These are phyloP conservation scores for Engraulis encrasicolus DNA, from an alignment of 2,113 vertebrate species.

Conservation along the genomic window DNA sequence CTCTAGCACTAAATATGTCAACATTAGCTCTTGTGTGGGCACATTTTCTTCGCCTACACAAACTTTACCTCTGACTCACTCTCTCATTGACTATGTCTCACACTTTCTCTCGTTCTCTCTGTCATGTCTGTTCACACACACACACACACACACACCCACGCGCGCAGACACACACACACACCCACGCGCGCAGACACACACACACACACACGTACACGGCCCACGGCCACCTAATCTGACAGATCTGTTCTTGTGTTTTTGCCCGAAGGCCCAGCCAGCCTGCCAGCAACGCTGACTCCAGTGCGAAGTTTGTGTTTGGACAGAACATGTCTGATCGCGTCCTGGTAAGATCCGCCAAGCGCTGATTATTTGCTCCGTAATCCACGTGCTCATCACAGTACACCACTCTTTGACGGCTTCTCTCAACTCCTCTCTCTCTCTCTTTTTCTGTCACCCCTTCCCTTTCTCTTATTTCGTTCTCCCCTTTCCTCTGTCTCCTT, in stretches of 20 bases:
- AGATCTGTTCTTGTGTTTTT: slow-evolving; percentile 28
- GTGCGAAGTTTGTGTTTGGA: slow-evolving; percentile 85
- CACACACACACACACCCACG: too few relatives aligned
- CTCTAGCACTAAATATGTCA: too few relatives aligned
- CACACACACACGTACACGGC: too few relatives aligned
- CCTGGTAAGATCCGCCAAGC: slow-evolving; percentile 75
- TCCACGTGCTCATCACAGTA: neutral
- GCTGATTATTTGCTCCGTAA: neutral
- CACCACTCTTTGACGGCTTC: neutral
- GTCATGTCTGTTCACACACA: too few relatives aligned
- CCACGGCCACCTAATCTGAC: neutral
- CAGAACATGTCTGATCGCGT: slow-evolving; percentile 90
- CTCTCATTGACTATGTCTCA: neutral
- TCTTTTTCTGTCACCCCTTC: neutral
- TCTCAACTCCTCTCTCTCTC: neutral
- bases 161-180: too few relatives aligned
- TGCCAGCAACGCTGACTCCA: slow-evolving; percentile 70
- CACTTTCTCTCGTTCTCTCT: too few relatives aligned
- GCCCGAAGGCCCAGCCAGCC: slow-evolving; percentile 75
- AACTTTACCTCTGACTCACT: too few relatives aligned
- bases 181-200: too few relatives aligned
- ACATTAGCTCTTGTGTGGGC: neutral
- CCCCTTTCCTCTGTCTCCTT: neutral
- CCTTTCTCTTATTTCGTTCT: neutral
- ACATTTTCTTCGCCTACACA: too few relatives aligned